Conservation (phyloP, 1,140 invertebrate genomes). For the Rhynchophorus ferrugineus region DNA sequence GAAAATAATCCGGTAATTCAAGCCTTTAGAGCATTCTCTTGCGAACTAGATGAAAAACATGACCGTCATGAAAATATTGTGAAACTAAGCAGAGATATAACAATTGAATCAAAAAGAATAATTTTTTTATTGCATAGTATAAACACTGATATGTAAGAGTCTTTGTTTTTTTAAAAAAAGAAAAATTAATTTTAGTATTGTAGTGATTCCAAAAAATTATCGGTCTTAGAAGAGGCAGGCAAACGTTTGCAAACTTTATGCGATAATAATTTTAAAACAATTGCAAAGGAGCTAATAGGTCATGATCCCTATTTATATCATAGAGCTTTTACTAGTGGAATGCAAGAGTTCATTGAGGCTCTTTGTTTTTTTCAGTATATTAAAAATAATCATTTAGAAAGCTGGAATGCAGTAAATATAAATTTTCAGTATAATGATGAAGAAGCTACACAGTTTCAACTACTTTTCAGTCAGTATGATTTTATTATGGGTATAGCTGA, state of each 20-base stretch:
- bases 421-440: slow-evolving; percentile 38
- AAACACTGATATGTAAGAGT: slow-evolving; percentile 38
- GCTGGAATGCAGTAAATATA: slow-evolving; percentile 45
- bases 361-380: slow-evolving; percentile 67
- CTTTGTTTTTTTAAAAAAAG: too few relatives aligned
- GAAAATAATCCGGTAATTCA: slow-evolving; percentile 55
- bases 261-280: slow-evolving; percentile 52
- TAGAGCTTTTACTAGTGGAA: slow-evolving; percentile 64
- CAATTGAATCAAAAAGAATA: slow-evolving; percentile 83
- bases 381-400: slow-evolving; percentile 38
- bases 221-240: slow-evolving; percentile 58
- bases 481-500: slow-evolving; percentile 82
- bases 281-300: slow-evolving; percentile 64
- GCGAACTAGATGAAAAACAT: slow-evolving; percentile 69
- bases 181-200: slow-evolving; percentile 15
- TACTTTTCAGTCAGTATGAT: slow-evolving; percentile 53
- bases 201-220: slow-evolving; percentile 50
- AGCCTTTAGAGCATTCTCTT: slow-evolving; percentile 60
- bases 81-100: slow-evolving; percentile 80
- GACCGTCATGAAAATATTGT: slow-evolving; percentile 79
- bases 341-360: slow-evolving; percentile 87
- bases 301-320: slow-evolving; percentile 69
- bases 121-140: slow-evolving; percentile 81
- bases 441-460: slow-evolving; percentile 21
- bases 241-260: slow-evolving; percentile 53